Percentiles rank a stretch among this genome's conserved stretches.
These are phyloP conservation scores for Malurus cyaneus DNA, from an alignment of 2,113 vertebrate species.

Conservation along the genomic window DNA sequence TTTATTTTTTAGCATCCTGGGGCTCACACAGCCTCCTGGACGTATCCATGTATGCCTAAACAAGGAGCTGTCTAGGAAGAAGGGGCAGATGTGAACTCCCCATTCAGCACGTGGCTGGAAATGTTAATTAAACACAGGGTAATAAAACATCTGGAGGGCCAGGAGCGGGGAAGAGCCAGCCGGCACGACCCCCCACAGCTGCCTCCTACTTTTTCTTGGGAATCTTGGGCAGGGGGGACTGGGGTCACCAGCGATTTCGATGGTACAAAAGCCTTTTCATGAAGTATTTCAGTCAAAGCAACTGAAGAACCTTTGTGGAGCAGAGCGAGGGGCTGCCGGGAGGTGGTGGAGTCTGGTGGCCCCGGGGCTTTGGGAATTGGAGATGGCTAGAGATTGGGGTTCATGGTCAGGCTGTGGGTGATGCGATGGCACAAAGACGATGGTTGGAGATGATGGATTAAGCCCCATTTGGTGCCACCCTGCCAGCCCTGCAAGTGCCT, in stretches of 20 bases:
- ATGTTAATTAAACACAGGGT: not conserved
- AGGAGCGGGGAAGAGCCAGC: not conserved
- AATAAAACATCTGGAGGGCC: conserved; percentile 40
- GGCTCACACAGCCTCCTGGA: not conserved
- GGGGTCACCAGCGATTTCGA: not conserved
- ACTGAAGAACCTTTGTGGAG: conserved; percentile 45
- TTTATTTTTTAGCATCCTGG: not conserved
- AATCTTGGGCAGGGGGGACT: not conserved
- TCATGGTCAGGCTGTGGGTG: not conserved
- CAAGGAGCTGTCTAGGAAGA: not conserved
- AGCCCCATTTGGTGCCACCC: not conserved
- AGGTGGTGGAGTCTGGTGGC: not conserved
- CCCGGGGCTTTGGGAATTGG: not conserved
- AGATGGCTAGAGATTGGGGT: not conserved
- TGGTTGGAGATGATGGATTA: not conserved
- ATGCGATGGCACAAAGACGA: not conserved
- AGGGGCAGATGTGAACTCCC: not conserved
- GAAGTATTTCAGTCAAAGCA: not conserved
- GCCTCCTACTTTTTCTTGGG: not conserved
- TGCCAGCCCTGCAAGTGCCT: fast-evolving
- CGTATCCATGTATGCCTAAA: too few species aligned
- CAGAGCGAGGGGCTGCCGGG: not conserved
- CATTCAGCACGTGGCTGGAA: not conserved
- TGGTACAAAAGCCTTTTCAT: conserved; percentile 52
- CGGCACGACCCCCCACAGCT: not conserved